Base-by-base conservation (phyloP, 2,888 invertebrate species). In the Pediacus dermestoides region DNA sequence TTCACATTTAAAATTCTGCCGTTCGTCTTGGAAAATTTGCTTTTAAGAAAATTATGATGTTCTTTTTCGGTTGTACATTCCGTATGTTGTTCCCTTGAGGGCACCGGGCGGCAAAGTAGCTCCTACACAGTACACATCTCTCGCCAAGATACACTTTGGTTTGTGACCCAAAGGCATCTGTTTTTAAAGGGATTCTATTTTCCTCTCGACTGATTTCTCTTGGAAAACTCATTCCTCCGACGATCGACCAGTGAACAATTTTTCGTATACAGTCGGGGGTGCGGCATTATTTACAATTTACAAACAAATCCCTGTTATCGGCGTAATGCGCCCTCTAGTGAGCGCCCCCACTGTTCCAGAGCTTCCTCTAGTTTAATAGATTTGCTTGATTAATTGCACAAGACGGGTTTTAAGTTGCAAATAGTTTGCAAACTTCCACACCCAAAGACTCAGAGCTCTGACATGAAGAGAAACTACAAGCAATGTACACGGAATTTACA, bases 131-230 rank as follows among this genome's bases (percentile, higher is more conserved):
- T 46, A 45, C 44, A 45, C n/a, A n/a, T n/a, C n/a, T 49, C 47
- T 50, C 41, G 27, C 32, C 36, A 39, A 50, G 53, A 55, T 53
- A 55, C 52, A 50, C 53, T 57, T 52, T 48, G 53, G 53, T 55
- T 53, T 52, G 57, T 57, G 61, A 61, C 61, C 63, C 52, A 57
- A 61, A 62, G 61, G 63, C 63, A 63, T 63, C 61, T 63, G 63
- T 63, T 60, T 61, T 60, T 57, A 58, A 59, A 57, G 52, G 58
- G 59, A 57, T 60, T 60, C 60, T 55, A 61, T 61, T 61, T 61
- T 60, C 60, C 53, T 48, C 59, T 60, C 55, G 52, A 59, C 51
- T 58, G 60, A 50, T 47, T 58, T 53, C 49, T 14, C 28, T 14
- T 3, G 28, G n/a, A 14, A 3, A 8, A 7, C 4, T 3, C 4